phyloP scores from a whole-genome alignment of 2,797 vertebrate genomes.

The Cottoperca gobio region DNA sequence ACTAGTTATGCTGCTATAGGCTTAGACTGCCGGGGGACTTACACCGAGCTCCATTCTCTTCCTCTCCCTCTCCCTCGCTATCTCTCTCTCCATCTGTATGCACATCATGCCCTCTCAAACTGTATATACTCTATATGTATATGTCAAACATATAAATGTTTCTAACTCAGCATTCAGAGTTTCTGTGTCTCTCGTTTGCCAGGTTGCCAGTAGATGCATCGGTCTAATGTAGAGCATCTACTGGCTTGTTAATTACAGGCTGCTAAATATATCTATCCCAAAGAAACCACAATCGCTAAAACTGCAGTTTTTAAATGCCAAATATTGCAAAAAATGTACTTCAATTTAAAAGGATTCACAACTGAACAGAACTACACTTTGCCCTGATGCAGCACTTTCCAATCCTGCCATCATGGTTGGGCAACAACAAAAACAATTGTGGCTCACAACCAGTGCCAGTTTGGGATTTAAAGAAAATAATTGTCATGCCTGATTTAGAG shows the following conservation, averaged over 20 bases:
- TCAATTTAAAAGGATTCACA: slow-evolving; percentile 7
- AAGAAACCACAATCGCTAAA: slow-evolving; percentile 1
- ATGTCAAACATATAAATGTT: too few relatives aligned
- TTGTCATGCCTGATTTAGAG: slow-evolving; percentile 28
- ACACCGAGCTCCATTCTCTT: too few relatives aligned
- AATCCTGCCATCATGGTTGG: slow-evolving; percentile 21
- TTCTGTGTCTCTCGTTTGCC: too few relatives aligned
- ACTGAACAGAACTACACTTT: slow-evolving; percentile 7
- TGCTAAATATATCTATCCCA: background rate
- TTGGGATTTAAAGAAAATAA: slow-evolving; percentile 25
- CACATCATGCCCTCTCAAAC: too few relatives aligned
- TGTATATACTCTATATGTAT: too few relatives aligned
- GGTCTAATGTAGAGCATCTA: background rate
- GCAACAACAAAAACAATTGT: slow-evolving; percentile 26
- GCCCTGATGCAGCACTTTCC: slow-evolving; percentile 39
- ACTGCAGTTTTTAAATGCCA: background rate
- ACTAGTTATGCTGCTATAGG: too few relatives aligned
- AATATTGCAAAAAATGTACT: slow-evolving; percentile 9
- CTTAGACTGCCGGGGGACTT: too few relatives aligned
- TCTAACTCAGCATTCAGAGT: too few relatives aligned
- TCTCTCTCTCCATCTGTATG: too few relatives aligned
- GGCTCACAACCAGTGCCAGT: slow-evolving; percentile 16
- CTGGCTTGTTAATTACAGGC: background rate
- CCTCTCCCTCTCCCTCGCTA: too few relatives aligned
- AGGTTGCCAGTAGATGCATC: background rate